These are phyloP conservation scores for Emydura subglobosa DNA, from an alignment of 2,113 vertebrate species.

Conservation along the genomic window DNA sequence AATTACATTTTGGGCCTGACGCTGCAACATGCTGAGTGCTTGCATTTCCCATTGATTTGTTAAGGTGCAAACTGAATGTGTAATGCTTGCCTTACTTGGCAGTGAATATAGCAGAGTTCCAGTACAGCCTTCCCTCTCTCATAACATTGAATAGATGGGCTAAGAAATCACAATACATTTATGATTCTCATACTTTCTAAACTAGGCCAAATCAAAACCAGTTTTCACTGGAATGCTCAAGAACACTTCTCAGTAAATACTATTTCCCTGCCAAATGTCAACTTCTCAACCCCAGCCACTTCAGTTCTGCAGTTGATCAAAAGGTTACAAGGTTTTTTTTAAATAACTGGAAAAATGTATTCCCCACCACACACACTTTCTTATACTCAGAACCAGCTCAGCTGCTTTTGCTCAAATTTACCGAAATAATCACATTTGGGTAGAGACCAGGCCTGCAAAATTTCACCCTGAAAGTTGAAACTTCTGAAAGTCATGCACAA, in stretches of 20 bases:
- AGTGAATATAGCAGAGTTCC: rapidly evolving
- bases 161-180: background rate
- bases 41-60: background rate
- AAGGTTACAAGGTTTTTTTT: background rate
- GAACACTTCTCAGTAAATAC: background rate
- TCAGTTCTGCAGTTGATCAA: background rate
- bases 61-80: background rate
- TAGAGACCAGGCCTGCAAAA: background rate
- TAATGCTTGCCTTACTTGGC: background rate
- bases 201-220: background rate
- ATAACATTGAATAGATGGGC: too few relatives aligned
- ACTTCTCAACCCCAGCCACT: background rate
- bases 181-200: rapidly evolving
- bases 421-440: background rate
- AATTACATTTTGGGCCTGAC: background rate
- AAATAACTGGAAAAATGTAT: background rate
- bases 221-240: background rate
- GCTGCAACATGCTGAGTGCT: background rate
- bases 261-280: background rate
- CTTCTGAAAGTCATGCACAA: background rate
- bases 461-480: background rate
- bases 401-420: background rate
- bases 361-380: background rate
- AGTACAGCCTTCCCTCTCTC: background rate
- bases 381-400: background rate